These are phyloP conservation scores for Rhizomys pruinosus DNA, from an alignment of 2,113 vertebrate species.

Conservation along the genomic window DNA sequence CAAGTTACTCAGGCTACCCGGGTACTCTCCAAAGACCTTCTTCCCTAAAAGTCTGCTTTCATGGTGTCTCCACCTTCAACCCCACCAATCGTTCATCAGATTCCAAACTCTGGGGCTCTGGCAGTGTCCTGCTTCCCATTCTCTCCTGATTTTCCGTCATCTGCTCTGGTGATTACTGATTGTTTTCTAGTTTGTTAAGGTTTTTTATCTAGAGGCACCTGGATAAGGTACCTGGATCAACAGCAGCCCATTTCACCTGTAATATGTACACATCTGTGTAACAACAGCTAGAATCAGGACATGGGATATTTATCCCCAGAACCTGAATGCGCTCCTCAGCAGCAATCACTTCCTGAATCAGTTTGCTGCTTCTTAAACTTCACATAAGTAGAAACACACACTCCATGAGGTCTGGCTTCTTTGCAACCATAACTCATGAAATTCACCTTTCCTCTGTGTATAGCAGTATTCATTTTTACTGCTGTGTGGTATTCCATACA, in stretches of 20 bases:
- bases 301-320: neutral
- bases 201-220: neutral
- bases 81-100: neutral
- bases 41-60: neutral
- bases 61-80: neutral
- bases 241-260: neutral
- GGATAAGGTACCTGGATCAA: neutral
- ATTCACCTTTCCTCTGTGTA: neutral
- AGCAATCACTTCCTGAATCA: neutral
- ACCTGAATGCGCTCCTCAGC: neutral
- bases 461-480: neutral
- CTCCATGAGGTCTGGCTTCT: neutral
- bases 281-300: neutral
- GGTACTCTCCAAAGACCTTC: neutral
- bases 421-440: slow-evolving; percentile 6
- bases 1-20: neutral
- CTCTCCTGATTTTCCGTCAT: neutral
- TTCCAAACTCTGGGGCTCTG: neutral
- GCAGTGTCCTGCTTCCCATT: neutral
- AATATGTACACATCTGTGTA: neutral
- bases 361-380: neutral
- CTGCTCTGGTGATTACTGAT: neutral
- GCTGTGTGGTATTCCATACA: neutral
- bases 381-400: neutral
- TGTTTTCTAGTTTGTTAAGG: neutral